A percentile compares a stretch with the other conserved stretches of the same genome.
Evolutionary conservation across 2,113 vertebrate species (phyloP).

Genomic region (Myocastor coypus): DNA sequence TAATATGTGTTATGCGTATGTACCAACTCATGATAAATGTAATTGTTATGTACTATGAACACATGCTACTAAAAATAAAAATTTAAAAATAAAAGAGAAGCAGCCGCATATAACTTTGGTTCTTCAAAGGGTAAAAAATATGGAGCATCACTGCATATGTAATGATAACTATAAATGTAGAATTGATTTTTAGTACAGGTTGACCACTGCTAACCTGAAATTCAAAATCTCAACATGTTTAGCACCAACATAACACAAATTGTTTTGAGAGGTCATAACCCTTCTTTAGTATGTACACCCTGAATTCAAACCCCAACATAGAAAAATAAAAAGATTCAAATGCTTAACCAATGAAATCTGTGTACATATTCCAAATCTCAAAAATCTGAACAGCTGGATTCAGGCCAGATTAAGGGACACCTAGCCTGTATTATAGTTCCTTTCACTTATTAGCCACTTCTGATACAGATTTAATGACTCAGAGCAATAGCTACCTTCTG

Average conservation of each 20-base stretch:
- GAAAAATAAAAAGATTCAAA: background rate
- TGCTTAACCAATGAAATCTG: background rate
- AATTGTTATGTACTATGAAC: background rate
- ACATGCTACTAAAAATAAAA: background rate
- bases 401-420: background rate
- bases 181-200: background rate
- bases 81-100: background rate
- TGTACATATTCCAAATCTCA: background rate
- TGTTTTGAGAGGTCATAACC: background rate
- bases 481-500: background rate
- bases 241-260: background rate
- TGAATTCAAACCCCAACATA: background rate
- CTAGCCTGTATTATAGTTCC: too few species aligned
- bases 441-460: background rate
- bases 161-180: background rate
- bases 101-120: background rate
- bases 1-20: background rate
- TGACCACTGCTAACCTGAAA: background rate
- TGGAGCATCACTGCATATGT: background rate
- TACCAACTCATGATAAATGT: background rate
- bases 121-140: background rate
- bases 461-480: background rate
- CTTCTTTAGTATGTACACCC: background rate
- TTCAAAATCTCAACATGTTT: background rate
- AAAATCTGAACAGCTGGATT: background rate